These are phyloP conservation scores for Phyllostomus discolor DNA, from an alignment of 2,113 vertebrate genomes.

Conservation along the genomic window DNA sequence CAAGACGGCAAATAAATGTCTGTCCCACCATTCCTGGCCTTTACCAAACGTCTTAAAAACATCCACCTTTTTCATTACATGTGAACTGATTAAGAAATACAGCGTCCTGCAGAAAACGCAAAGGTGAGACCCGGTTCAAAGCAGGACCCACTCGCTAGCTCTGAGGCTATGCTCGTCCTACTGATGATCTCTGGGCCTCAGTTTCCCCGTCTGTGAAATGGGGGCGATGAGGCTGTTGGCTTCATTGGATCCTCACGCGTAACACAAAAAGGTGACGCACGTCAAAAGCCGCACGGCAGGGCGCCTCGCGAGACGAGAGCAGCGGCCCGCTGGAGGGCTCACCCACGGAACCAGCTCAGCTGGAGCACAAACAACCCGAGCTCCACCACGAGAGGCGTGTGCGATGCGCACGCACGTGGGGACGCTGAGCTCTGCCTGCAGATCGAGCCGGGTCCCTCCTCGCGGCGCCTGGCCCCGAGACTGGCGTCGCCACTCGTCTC, in stretches of 20 bases:
- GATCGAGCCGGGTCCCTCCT: not conserved
- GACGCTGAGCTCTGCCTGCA: too few species aligned
- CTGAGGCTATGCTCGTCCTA: not conserved
- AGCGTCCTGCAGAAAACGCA: not conserved
- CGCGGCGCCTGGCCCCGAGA: not conserved
- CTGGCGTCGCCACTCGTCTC: not conserved
- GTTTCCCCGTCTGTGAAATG: not conserved
- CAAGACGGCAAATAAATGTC: not conserved
- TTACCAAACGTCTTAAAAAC: not conserved
- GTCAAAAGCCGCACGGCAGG: not conserved
- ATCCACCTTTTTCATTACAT: not conserved
- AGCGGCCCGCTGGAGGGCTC: not conserved
- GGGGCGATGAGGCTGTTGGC: fast-evolving
- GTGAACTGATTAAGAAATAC: not conserved
- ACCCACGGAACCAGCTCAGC: not conserved
- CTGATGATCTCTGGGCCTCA: not conserved
- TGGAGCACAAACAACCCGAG: fast-evolving
- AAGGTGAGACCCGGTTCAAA: not conserved
- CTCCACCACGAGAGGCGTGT: fast-evolving
- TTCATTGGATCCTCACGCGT: not conserved
- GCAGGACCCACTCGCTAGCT: not conserved
- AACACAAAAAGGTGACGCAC: not conserved
- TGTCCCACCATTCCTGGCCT: not conserved
- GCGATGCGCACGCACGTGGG: not conserved
- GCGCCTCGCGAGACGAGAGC: not conserved